Evolutionary conservation across 2,888 invertebrate genomes (phyloP).

Genomic region (Cephus rjabovi): DNA sequence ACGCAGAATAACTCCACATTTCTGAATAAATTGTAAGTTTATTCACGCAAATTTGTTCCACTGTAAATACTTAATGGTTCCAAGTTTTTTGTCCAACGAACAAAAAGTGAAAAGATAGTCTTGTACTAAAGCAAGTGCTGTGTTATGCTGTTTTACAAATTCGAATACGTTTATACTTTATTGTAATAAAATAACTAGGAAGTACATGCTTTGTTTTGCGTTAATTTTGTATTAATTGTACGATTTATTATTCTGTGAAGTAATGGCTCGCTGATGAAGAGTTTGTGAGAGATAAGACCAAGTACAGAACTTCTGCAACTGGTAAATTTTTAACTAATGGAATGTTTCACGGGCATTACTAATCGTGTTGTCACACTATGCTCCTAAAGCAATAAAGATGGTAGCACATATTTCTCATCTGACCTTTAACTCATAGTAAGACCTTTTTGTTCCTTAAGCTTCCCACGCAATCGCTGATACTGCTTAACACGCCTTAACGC

Average conservation of each 20-base stretch:
- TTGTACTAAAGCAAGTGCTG: neutral
- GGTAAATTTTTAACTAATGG: neutral
- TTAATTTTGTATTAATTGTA: neutral
- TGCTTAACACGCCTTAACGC: neutral
- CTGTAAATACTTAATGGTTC: neutral
- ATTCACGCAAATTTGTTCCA: neutral
- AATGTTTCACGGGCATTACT: neutral
- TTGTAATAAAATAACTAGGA: neutral
- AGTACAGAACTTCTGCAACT: neutral
- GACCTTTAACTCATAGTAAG: neutral
- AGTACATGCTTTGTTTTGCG: neutral
- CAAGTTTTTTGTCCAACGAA: neutral
- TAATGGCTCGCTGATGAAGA: neutral
- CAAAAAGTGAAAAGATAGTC: neutral
- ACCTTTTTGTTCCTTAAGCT: neutral
- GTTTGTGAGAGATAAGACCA: neutral
- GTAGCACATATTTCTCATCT: neutral
- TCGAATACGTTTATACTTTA: constrained; percentile 8
- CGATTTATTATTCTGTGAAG: neutral
- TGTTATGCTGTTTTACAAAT: neutral
- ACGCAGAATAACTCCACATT: constrained; percentile 12
- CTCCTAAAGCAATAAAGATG: neutral
- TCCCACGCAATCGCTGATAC: neutral
- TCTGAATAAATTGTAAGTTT: constrained; percentile 16
- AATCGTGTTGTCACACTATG: neutral